Evolutionary conservation across 2,113 vertebrate species (phyloP).

Genomic region (Oreotragus oreotragus): DNA sequence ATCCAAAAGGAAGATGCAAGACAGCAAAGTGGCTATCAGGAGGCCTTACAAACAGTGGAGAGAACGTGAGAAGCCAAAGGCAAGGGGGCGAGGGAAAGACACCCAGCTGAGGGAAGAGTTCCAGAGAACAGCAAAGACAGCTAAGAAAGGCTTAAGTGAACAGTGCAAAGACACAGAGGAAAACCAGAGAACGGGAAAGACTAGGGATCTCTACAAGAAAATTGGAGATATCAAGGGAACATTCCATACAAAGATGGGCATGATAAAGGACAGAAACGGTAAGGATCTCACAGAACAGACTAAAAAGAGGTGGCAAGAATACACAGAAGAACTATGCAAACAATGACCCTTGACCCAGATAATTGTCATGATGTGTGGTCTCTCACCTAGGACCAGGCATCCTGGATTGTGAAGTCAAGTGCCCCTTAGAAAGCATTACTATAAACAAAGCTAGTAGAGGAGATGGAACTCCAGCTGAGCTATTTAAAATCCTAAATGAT

Average conservation of each 20-base stretch:
- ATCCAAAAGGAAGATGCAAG: background rate
- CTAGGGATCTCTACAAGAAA: background rate
- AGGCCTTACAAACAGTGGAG: background rate
- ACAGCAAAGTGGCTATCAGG: background rate
- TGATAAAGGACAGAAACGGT: background rate
- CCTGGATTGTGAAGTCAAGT: background rate
- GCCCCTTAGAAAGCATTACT: background rate
- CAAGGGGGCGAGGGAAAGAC: background rate
- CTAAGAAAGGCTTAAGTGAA: background rate
- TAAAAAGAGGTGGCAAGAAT: background rate
- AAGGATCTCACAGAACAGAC: background rate
- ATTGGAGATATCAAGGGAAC: background rate
- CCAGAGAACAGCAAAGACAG: background rate
- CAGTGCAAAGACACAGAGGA: background rate
- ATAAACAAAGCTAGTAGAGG: background rate
- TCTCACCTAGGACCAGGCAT: background rate
- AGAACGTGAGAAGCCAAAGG: background rate
- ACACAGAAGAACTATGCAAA: background rate
- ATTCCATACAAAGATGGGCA: background rate
- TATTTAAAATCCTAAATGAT: background rate
- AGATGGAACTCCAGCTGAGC: background rate
- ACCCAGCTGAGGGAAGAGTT: background rate
- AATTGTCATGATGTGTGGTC: background rate
- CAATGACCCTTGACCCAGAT: background rate
- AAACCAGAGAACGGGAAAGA: background rate